Evolutionary conservation across 2,888 invertebrate genomes (phyloP), one percentile per base, ranked within the genome.

Genomic region (Heteropelma amictum): DNA sequence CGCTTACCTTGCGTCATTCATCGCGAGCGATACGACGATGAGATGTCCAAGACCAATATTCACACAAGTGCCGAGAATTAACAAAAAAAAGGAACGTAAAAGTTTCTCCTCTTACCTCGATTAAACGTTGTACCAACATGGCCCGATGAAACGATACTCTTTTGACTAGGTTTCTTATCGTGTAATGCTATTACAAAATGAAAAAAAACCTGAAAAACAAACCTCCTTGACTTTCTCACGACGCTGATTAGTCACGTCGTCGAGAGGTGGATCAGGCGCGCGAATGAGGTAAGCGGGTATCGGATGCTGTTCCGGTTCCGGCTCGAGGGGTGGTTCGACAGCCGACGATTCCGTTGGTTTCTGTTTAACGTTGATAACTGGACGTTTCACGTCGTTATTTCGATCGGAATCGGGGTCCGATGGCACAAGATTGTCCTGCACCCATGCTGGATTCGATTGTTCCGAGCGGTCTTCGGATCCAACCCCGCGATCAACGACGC

Each of bases 181-280:
- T n/a, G 5, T 56, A 1, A n/a, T 17, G n/a, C 5, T 10, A 47
- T 47, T 10, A 60, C 10, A n/a, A 21, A 33, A 42, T 2, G 3
- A 14, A 38, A 19, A 40, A 23, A 40, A 67, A 19, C 35, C 12
- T 49, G 14, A 51, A 49, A 3, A 53, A 74, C 78, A 61, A 72
- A 87, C 89, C 89, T 89, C 88, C 77, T 89, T 89, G 74, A 89
- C 85, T 83, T 89, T 89, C 77, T 88, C 88, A 47, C 89, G 83
- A 19, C 89, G 85, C 68, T 85, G 85, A 78, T 87, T 81, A 5
- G 87, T 89, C 45, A 87, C 81, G 68, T 88, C 85, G 51, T 87
- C 88, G 63, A 89, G 74, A 6, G 86, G 85, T 14, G 88, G 87
- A 81, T 85, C 86, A 1, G 88, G 87, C 14, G 82, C 68, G 47